Base-by-base conservation (phyloP, 2,797 vertebrate genomes). In the Micrastur ruficollis region DNA sequence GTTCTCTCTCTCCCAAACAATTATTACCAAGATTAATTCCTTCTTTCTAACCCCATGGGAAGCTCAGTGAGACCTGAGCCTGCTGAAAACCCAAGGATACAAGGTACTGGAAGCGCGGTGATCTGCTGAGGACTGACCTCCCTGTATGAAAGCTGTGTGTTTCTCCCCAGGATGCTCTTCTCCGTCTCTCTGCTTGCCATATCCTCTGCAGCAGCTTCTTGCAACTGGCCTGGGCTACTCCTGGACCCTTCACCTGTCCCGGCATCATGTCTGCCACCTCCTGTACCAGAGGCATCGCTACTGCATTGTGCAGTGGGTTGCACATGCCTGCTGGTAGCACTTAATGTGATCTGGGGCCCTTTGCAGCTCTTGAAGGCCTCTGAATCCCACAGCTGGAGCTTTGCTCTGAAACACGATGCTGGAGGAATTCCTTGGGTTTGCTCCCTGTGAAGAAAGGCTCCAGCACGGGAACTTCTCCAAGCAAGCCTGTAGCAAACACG, bases 71-170 rank as follows among this genome's bases (percentile, higher is more conserved):
- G n/a, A 31, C 46, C 21, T 12, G 21, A 82, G 20, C 21, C 55
- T 70, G 61, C 46, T 52, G 55, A 11, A 63, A 49, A 42, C 2
- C 78, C 66, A 32, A 44, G 40, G 61, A 31, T 20, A 40, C 7
- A 9, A 36, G 25, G 62, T 16, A 9, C 61, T 61, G 65, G 65
- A 7, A 50, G 63, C n/a, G 47, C 5, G 1, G 19, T 25, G 49
- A 15, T 9, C n/a, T 56, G 49, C 62, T 56, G 38, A 53, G 40
- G 49, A 17, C 38, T 47, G 59, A 78, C 8, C 12, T 78, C 50
- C 15, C 61, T 13, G 11, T 9, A 44, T 2, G 1, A 40, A 65
- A 58, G n/a, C 36, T 29, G 7, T 0, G 0, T 34, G n/a, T 38
- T 55, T 72, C 34, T 56, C 29, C 59, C 42, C 26, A 12, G 34